A percentile compares a stretch with the other conserved stretches of the same genome.
These are phyloP conservation scores for Eudyptes chrysolophus DNA, from an alignment of 2,113 vertebrate genomes.

Conservation along the genomic window DNA sequence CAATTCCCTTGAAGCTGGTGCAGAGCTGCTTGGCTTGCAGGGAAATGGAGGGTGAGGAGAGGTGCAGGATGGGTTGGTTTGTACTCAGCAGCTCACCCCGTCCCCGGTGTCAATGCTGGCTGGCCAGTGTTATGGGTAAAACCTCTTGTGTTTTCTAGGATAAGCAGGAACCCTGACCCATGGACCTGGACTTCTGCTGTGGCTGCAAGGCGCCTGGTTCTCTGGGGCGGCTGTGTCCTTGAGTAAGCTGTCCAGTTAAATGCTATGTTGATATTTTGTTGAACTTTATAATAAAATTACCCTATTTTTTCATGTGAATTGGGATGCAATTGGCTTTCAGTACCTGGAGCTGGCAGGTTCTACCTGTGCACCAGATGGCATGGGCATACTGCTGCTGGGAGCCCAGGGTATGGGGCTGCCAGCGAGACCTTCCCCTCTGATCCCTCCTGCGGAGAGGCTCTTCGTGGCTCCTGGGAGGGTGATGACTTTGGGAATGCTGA, in stretches of 20 bases:
- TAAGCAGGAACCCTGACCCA: background rate
- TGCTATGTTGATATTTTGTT: accelerated
- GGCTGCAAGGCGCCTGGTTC: background rate
- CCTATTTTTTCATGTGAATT: background rate
- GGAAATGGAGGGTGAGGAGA: background rate
- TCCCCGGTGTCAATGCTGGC: accelerated
- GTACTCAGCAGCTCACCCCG: background rate
- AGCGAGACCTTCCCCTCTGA: background rate
- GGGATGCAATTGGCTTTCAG: background rate
- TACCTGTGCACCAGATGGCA: background rate
- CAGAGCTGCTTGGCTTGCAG: background rate
- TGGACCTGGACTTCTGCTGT: background rate
- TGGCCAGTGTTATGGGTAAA: background rate
- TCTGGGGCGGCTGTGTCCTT: background rate
- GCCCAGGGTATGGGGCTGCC: background rate
- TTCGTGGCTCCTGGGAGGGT: background rate
- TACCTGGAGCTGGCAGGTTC: background rate
- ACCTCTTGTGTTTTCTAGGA: background rate
- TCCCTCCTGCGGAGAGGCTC: background rate
- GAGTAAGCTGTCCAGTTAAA: background rate
- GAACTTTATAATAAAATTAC: slow-evolving; percentile 2
- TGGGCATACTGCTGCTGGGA: background rate
- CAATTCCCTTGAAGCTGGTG: background rate
- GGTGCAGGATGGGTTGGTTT: background rate
- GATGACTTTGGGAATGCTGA: background rate